These are phyloP conservation scores for Deroplatys truncata DNA, from an alignment of 2,888 invertebrate species.

Conservation along the genomic window DNA sequence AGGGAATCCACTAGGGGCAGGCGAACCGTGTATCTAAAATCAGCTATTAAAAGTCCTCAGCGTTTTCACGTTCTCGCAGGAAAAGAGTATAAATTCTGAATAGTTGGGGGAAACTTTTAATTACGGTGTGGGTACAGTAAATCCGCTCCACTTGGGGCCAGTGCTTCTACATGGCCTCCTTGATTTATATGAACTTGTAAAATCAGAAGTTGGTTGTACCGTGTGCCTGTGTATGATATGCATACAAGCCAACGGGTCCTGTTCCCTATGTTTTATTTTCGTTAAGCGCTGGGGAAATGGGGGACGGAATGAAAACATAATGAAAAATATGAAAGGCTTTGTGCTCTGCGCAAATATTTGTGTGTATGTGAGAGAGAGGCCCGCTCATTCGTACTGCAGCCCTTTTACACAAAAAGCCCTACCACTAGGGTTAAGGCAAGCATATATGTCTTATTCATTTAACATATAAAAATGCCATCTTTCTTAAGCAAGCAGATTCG, in stretches of 20 bases:
- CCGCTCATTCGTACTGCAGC: not conserved
- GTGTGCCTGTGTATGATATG: not conserved
- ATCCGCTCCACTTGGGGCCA: not conserved
- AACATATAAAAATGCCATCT: not conserved
- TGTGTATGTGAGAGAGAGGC: not conserved
- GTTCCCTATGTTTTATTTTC: not conserved
- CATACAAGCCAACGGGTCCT: not conserved
- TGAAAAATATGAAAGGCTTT: not conserved
- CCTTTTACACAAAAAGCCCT: not conserved
- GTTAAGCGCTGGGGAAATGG: not conserved
- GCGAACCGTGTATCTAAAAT: not conserved
- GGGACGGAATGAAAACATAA: not conserved
- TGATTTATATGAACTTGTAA: not conserved
- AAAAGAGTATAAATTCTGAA: constrained; percentile 10
- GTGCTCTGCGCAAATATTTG: not conserved
- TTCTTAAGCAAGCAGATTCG: too few relatives aligned
- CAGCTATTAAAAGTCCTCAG: constrained; percentile 1
- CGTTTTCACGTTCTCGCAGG: not conserved
- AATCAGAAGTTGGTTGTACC: not conserved
- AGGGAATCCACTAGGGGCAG: not conserved
- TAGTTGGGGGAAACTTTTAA: constrained; percentile 14
- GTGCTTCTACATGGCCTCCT: not conserved
- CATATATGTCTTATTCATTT: not conserved
- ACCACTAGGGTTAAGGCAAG: not conserved
- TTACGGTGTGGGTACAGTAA: not conserved